Conservation (phyloP, 2,888 invertebrate species). For the Tetropium fuscum region DNA sequence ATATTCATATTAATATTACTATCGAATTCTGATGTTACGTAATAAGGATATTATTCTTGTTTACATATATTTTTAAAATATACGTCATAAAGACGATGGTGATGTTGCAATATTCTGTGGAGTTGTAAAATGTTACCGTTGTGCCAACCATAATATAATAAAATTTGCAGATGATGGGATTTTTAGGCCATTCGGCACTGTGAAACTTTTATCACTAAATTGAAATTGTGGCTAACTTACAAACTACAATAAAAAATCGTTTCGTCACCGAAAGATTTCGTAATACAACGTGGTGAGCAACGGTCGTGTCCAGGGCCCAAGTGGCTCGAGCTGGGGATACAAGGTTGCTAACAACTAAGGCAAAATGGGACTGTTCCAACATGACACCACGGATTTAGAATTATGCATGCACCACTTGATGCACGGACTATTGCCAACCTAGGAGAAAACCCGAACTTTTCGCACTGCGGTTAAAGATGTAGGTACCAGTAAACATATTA, state of each 20-base stretch:
- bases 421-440: slow-evolving; percentile 14
- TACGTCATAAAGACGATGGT: slow-evolving; percentile 11
- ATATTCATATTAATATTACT: no score
- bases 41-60: no score
- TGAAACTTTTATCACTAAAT: slow-evolving; percentile 56
- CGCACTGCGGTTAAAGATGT: not conserved
- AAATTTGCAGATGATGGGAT: slow-evolving; percentile 43
- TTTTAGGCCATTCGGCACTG: slow-evolving; percentile 50
- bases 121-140: slow-evolving; percentile 20
- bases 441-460: slow-evolving; percentile 5
- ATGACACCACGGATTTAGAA: slow-evolving; percentile 63
- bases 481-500: no score
- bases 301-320: slow-evolving; percentile 39
- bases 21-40: no score
- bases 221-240: slow-evolving; percentile 61
- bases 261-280: slow-evolving; percentile 61
- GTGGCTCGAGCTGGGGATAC: slow-evolving; percentile 42
- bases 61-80: no score
- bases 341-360: slow-evolving; percentile 61
- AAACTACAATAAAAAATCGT: slow-evolving; percentile 64
- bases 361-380: slow-evolving; percentile 60
- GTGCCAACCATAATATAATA: slow-evolving; percentile 25
- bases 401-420: slow-evolving; percentile 58
- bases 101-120: no score
- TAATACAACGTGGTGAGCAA: slow-evolving; percentile 52